Evolutionary conservation across 2,888 invertebrate species (phyloP).

Genomic region (Andrena camellia): DNA sequence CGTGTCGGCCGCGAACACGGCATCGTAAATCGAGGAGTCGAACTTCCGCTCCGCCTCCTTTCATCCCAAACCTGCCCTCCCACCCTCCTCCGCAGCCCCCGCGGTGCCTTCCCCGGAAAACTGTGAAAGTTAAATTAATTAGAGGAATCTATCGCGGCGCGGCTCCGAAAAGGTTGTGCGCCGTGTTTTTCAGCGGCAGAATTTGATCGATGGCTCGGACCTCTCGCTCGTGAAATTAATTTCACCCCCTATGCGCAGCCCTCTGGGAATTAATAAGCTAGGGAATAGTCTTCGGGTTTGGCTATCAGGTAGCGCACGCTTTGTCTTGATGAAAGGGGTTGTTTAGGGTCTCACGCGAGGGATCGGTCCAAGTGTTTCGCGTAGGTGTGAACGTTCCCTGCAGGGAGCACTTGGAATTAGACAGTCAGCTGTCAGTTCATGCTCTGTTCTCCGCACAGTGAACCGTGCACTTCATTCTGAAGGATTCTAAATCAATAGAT

Average conservation of each 20-base stretch:
- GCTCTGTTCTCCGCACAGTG: too few species aligned
- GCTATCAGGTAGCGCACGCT: not conserved
- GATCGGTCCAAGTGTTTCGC: not conserved
- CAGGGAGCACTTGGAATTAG: too few species aligned
- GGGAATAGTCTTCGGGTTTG: not conserved
- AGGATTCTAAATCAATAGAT: too few species aligned
- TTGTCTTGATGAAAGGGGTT: not conserved
- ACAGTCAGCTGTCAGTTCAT: too few species aligned
- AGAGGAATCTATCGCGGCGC: conserved; percentile 53
- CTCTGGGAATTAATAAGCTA: conserved; percentile 32
- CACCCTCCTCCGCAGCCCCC: conserved; percentile 3
- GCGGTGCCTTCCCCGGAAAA: conserved; percentile 30
- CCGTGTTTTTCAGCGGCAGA: conserved; percentile 38
- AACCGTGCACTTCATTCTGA: too few species aligned
- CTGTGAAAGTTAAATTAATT: conserved; percentile 60
- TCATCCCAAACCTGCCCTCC: not conserved
- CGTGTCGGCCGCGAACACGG: conserved; percentile 38
- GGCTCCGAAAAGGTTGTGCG: conserved; percentile 42
- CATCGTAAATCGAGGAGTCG: conserved; percentile 56
- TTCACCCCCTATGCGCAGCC: not conserved
- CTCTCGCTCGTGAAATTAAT: conserved; percentile 42
- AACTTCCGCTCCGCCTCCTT: conserved; percentile 31
- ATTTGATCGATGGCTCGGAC: conserved; percentile 51
- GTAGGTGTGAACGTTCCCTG: too few species aligned
- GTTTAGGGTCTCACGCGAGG: not conserved